Percentiles rank a stretch among this genome's conserved stretches.
Evolutionary conservation across 2,797 vertebrate genomes (phyloP).

Genomic region (Vipera latastei): DNA sequence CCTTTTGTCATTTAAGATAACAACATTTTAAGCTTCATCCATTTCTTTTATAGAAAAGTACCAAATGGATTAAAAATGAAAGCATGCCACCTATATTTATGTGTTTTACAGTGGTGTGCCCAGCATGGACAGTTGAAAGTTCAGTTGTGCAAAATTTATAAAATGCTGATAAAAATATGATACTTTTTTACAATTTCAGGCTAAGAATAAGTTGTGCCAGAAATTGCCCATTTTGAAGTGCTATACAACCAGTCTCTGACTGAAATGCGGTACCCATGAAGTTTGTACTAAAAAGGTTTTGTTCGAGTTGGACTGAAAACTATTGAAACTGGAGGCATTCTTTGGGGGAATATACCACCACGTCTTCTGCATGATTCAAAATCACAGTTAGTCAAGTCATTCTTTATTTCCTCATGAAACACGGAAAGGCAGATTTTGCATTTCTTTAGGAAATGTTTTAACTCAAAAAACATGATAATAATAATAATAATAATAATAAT

Average conservation of each 20-base stretch:
- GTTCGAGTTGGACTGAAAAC: background rate
- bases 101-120: background rate
- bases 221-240: background rate
- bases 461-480: background rate
- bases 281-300: background rate
- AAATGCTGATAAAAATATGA: background rate
- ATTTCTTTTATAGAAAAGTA: background rate
- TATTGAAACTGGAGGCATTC: background rate
- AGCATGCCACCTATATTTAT: background rate
- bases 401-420: background rate
- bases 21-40: slow-evolving; percentile 1
- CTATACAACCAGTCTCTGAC: background rate
- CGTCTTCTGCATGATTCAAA: background rate
- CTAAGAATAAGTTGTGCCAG: background rate
- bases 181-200: background rate
- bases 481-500: too few relatives aligned
- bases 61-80: slow-evolving; percentile 4
- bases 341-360: background rate
- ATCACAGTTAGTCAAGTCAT: background rate
- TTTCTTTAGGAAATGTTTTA: background rate
- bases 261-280: background rate
- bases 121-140: background rate
- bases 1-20: slow-evolving; percentile 23
- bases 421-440: background rate
- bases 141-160: slow-evolving; percentile 19